phyloP scores from a whole-genome alignment of 2,888 invertebrate species.

The Carabus problematicus region DNA sequence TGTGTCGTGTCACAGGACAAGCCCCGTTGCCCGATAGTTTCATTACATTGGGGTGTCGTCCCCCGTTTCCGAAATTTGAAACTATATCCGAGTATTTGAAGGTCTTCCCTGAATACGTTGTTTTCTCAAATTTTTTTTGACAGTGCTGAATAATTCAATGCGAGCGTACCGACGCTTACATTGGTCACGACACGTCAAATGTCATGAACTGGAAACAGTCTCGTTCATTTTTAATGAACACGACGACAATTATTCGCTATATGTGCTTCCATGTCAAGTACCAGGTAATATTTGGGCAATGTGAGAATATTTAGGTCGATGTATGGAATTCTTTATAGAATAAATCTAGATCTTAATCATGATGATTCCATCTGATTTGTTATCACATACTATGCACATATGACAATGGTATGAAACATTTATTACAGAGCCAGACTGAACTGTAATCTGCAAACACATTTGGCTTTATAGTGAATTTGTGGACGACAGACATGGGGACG shows the following conservation, averaged over 20 bases:
- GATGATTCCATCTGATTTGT: neutral
- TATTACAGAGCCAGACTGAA: neutral
- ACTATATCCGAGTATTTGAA: conserved; percentile 25
- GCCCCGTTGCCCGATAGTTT: too few relatives aligned
- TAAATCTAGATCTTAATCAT: too few relatives aligned
- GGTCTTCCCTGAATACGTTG: conserved; percentile 22
- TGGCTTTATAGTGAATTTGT: conserved; percentile 3
- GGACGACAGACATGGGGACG: neutral
- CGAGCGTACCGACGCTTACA: neutral
- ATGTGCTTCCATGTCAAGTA: conserved; percentile 22
- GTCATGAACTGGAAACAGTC: conserved; percentile 35
- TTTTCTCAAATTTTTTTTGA: conserved; percentile 33
- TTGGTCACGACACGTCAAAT: conserved; percentile 23
- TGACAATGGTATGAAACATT: neutral
- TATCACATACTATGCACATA: neutral
- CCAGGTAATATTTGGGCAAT: neutral
- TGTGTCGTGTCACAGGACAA: too few relatives aligned
- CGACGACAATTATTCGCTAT: conserved; percentile 34
- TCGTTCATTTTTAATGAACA: conserved; percentile 33
- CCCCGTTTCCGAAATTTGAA: conserved; percentile 31
- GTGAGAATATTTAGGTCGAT: neutral
- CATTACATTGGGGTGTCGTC: conserved; percentile 1
- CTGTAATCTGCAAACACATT: conserved; percentile 27
- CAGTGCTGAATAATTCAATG: conserved; percentile 35
- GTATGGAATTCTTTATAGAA: neutral